Conservation (phyloP, 2,113 vertebrate genomes). For the Nymphicus hollandicus region DNA sequence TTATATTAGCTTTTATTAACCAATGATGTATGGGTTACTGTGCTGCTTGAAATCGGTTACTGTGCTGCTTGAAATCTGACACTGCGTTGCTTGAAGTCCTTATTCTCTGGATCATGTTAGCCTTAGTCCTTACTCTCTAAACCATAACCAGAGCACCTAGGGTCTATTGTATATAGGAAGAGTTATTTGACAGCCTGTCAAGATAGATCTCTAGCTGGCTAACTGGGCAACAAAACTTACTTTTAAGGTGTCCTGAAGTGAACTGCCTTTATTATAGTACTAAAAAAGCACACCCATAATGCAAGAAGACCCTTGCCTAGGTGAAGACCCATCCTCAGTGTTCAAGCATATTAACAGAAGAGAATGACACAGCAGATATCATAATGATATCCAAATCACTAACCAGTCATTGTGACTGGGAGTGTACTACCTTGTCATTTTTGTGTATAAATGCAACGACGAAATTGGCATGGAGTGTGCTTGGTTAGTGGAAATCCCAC, state of each 20-base stretch:
- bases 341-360: not conserved
- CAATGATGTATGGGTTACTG: not conserved
- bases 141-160: not conserved
- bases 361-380: not conserved
- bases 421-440: not conserved
- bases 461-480: not conserved
- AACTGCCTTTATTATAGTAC: not conserved
- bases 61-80: not conserved
- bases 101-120: not conserved
- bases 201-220: not conserved
- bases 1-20: not conserved
- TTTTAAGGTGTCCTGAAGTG: not conserved
- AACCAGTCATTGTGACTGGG: not conserved
- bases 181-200: not conserved
- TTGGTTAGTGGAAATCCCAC: not conserved
- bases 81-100: not conserved
- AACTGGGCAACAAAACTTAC: not conserved
- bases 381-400: not conserved
- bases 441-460: not conserved
- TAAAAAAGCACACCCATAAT: not conserved
- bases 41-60: not conserved
- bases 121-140: not conserved
- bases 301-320: not conserved
- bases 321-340: not conserved
- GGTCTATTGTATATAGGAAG: not conserved